Conservation (phyloP, 2,797 vertebrate species). For the Oreochromis mossambicus region DNA sequence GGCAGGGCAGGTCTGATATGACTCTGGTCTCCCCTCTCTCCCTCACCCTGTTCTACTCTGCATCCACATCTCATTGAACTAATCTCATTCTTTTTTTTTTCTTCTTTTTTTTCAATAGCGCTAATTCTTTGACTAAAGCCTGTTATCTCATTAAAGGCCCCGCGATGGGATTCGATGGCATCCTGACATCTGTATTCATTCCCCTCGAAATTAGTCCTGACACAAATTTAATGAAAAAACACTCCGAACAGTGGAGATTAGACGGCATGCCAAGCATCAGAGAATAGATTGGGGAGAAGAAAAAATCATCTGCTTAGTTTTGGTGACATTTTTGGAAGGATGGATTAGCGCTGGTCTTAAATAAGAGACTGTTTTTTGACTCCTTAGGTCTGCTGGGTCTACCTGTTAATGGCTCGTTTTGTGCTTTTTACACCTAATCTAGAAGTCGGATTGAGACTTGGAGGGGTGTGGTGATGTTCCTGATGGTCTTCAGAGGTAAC, state of each 20-base stretch:
- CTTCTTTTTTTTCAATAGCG: constrained; percentile 51
- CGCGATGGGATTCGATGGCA: constrained; percentile 75
- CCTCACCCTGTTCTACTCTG: constrained; percentile 34
- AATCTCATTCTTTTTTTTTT: constrained; percentile 63
- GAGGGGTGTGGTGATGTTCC: not conserved
- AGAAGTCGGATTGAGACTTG: constrained; percentile 22
- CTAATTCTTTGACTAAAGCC: constrained; percentile 81
- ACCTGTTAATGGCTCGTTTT: not conserved
- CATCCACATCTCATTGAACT: constrained; percentile 62
- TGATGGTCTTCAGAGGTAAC: not conserved
- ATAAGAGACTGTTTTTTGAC: not conserved
- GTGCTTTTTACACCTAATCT: not conserved
- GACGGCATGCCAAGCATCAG: constrained; percentile 58
- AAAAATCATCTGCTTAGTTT: constrained; percentile 52
- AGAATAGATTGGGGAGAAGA: not conserved
- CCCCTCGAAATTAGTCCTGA: constrained; percentile 75
- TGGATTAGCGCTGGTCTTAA: constrained; percentile 42
- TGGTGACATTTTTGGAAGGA: constrained; percentile 59
- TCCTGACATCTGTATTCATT: constrained; percentile 81
- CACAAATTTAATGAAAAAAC: constrained; percentile 75
- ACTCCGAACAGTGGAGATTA: constrained; percentile 69
- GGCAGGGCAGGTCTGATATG: constrained; percentile 71
- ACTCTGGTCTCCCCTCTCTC: constrained; percentile 31
- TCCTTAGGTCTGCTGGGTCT: not conserved
- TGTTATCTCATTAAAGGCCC: constrained; percentile 80